Conservation (phyloP, 2,113 vertebrate species). For the Misgurnus anguillicaudatus region DNA sequence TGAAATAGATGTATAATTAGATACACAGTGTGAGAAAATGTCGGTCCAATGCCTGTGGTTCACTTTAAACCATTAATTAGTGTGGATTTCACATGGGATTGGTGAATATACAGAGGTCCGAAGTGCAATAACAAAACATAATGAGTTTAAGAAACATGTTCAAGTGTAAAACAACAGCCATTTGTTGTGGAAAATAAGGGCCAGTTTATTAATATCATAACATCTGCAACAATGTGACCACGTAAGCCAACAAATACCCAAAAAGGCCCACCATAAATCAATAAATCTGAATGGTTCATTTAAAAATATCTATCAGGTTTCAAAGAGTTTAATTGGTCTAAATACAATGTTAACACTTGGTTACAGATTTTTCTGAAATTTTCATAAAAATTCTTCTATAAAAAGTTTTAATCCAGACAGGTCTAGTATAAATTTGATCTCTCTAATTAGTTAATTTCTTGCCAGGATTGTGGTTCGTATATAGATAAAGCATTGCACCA, state of each 20-base stretch:
- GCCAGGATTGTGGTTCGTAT: too few species aligned
- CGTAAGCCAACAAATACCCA: background rate
- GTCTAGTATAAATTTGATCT: too few species aligned
- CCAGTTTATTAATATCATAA: background rate
- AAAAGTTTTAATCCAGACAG: too few species aligned
- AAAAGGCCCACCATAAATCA: background rate
- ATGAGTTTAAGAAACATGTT: conserved; percentile 18
- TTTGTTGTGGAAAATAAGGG: background rate
- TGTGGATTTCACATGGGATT: conserved; percentile 1
- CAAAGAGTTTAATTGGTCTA: too few species aligned
- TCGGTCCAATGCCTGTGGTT: conserved; percentile 15
- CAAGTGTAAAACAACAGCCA: background rate
- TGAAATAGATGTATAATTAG: conserved; percentile 18
- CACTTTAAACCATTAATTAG: conserved; percentile 21
- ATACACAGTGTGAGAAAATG: conserved; percentile 10
- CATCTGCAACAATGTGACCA: background rate
- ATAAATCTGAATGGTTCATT: background rate
- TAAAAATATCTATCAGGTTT: too few species aligned
- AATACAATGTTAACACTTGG: too few species aligned
- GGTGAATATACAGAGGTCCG: background rate
- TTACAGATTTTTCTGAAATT: too few species aligned
- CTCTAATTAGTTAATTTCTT: too few species aligned
- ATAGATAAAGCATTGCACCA: too few species aligned
- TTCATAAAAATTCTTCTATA: too few species aligned
- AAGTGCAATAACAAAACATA: conserved; percentile 8